phyloP scores from a whole-genome alignment of 2,797 vertebrate genomes.

The Sphenopsis melanotis region DNA sequence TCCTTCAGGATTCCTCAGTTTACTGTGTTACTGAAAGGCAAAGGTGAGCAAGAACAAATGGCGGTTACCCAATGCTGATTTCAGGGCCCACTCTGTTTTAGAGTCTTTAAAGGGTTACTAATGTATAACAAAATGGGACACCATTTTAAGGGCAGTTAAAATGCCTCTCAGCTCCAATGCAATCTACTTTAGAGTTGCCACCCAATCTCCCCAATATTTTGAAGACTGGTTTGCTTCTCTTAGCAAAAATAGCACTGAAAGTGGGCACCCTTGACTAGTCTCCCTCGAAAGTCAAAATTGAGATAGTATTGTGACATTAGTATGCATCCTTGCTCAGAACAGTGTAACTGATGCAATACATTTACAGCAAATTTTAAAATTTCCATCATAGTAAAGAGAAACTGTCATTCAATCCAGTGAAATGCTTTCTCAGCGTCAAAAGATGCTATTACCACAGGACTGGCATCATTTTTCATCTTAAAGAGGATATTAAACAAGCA shows the following conservation, averaged over 20 bases:
- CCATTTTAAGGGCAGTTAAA: not conserved
- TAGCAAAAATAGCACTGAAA: constrained; percentile 1
- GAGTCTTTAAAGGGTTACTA: not conserved
- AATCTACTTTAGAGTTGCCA: not conserved
- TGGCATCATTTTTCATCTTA: constrained; percentile 73
- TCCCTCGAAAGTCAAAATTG: constrained; percentile 13
- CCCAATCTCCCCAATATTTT: not conserved
- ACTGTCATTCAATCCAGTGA: constrained; percentile 65
- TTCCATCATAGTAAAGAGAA: constrained; percentile 60
- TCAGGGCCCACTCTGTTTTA: not conserved
- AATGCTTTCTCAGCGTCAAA: constrained; percentile 70
- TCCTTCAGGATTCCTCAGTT: not conserved
- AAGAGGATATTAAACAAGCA: constrained; percentile 76
- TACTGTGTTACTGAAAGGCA: not conserved
- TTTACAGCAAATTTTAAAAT: constrained; percentile 59
- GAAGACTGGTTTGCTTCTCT: not conserved
- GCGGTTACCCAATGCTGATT: not conserved
- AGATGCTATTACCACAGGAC: constrained; percentile 67
- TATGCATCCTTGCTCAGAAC: not conserved
- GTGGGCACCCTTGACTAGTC: constrained; percentile 8
- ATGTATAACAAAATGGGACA: not conserved
- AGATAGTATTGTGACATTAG: constrained; percentile 1
- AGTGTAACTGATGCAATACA: constrained; percentile 35
- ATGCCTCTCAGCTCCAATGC: not conserved
- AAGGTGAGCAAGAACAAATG: not conserved